Base-by-base conservation (phyloP, 2,113 vertebrate species). In the Caloenas nicobarica region DNA sequence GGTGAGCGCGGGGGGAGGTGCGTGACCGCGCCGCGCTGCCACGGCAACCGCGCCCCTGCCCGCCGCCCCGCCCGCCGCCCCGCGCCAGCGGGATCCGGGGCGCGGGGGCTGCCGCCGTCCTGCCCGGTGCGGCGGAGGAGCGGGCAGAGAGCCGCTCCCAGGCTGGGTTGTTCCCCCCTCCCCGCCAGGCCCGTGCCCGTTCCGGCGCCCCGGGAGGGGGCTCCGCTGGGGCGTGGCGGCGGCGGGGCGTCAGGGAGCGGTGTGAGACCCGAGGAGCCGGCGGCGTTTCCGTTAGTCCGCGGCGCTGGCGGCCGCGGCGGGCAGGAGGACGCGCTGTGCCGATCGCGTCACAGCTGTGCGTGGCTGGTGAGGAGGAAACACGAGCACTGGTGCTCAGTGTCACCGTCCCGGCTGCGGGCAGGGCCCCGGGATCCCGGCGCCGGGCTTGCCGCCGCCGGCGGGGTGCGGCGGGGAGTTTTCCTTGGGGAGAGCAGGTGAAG, bases 301-400 rank as follows among this genome's bases (percentile, higher is more conserved):
- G 28, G 78, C 53, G 36, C 24, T 4, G 53, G 26, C 17, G 69
- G 22, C 31, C 1, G 48, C 31, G 70, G 62, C 56, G 40, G 38
- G 58, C 33, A 13, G 58, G 4, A 38, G 73, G 51, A 24, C 50
- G 31, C 77, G 53, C 22, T 3, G 9, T 6, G 23, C 2, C 3
- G 28, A 1, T 9, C 4, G n/a, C 17, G 57, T 19, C 2, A 1
- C 56, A 3, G 4, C 64, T 4, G 56, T 1, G 80, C 31, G 40
- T 16, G 57, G 29, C 17, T 9, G 2, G 1, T 5, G 38, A n/a
- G 69, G 48, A 3, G 26, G 48, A 9, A 46, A 46, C 44, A 46
- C 18, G 44, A 46, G 44, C 14, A 10, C 19, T 13, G 9, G 44
- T 46, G 64, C 42, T 3, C 4, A 0, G 42, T 2, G 7, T 8